Base-by-base conservation (phyloP, 1,140 invertebrate genomes). In the Phymastichus coffea region DNA sequence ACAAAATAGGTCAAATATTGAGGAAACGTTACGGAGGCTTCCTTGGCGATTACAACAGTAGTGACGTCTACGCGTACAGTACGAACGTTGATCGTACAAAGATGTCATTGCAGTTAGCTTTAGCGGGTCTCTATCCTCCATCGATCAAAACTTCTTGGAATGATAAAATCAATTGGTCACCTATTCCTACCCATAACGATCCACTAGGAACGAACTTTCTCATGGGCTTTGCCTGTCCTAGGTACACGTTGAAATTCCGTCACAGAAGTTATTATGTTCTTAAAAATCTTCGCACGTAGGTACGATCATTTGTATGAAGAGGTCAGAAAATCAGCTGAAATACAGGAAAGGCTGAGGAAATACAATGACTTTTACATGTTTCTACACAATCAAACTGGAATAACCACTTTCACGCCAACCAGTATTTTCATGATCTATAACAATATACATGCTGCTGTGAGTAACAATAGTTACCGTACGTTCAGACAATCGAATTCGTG, bases 1-100 rank as follows among this genome's bases (percentile, higher is more conserved):
- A 52, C 20, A 37, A 40, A n/a, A 15, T 52, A 7, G 49, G 49
- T n/a, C 19, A 40, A 40, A 40, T 52, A 20, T 26, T 52, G 12
- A 52, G 22, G n/a, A 20, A 52, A 26, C 33, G 22, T 4, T 52
- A 52, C 22, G 35, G 14, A 1, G 2, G 2, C 1, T 15, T 52
- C 14, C 35, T 52, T 9, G 35, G 49, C 17, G 20, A 52, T 4
- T 14, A 23, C 8, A n/a, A 2, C 12, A 15, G 17, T 8, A 10
- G 19, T 3, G 1, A 40, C 9, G 35, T 23, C 3, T 40, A 38
- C n/a, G 49, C 49, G 4, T 26, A 26, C 26, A 52, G 49, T 26
- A 52, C 49, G 1, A n/a, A 52, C 8, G 15, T 1, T 1, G 49
- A 52, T 17, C 33, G 49, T 17, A 52, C 49, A 2, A 52, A 40